A percentile compares a stretch with the other conserved stretches of the same genome.
Conservation (phyloP, 2,888 invertebrate species). For the Synergus itoensis region DNA sequence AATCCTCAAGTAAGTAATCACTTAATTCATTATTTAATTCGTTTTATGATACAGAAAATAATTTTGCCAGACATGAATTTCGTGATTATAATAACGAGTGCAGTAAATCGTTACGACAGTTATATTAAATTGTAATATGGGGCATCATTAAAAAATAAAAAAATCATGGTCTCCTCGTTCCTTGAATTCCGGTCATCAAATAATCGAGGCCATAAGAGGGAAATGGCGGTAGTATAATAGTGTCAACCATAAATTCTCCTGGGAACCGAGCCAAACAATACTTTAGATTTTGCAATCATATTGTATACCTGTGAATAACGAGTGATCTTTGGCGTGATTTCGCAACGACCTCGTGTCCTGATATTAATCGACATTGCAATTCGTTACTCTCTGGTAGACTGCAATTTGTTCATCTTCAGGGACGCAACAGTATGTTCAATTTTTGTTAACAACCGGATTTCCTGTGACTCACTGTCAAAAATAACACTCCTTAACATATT, state of each 20-base stretch:
- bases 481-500: neutral
- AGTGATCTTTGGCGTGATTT: slow-evolving; percentile 37
- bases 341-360: slow-evolving; percentile 32
- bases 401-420: slow-evolving; percentile 33
- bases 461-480: slow-evolving; percentile 14
- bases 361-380: slow-evolving; percentile 40
- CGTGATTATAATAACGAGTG: neutral
- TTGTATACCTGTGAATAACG: slow-evolving; percentile 27
- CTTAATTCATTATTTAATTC: neutral
- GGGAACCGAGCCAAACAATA: slow-evolving; percentile 24
- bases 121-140: neutral
- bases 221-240: slow-evolving; percentile 28
- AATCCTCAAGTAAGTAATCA: slow-evolving; percentile 81
- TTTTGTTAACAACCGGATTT: slow-evolving; percentile 26
- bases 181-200: slow-evolving; percentile 4
- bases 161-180: neutral
- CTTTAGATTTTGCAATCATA: slow-evolving; percentile 30
- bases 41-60: neutral
- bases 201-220: slow-evolving; percentile 13
- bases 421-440: neutral
- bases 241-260: slow-evolving; percentile 39
- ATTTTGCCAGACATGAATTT: neutral
- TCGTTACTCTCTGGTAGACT: slow-evolving; percentile 30
- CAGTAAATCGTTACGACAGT: neutral
- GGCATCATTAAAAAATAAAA: neutral